phyloP scores from a whole-genome alignment of 2,113 vertebrate genomes.

The Mola mola region DNA sequence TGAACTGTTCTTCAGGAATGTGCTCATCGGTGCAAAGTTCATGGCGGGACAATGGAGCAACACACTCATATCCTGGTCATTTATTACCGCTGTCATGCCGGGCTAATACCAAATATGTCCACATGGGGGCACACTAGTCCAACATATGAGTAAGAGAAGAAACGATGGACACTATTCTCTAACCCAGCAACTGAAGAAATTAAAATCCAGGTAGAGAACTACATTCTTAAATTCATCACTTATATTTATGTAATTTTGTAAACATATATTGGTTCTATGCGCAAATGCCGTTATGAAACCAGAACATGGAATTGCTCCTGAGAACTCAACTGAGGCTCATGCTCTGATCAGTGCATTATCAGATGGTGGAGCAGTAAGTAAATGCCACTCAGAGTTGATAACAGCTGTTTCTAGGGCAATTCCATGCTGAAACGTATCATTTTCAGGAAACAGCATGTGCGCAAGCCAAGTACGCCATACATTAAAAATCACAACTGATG shows the following conservation, averaged over 20 bases:
- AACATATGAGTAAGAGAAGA: constrained; percentile 10
- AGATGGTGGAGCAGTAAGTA: no score
- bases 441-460: constrained; percentile 34
- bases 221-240: no score
- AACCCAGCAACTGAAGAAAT: no score
- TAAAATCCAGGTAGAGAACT: not conserved
- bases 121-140: constrained; percentile 53
- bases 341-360: no score
- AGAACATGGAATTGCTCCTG: no score
- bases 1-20: constrained; percentile 64
- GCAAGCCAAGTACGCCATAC: constrained; percentile 1
- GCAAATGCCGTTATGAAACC: no score
- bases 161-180: not conserved
- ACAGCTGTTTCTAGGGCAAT: constrained; percentile 15
- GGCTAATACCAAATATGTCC: constrained; percentile 36
- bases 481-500: not conserved
- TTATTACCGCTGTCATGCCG: constrained; percentile 17
- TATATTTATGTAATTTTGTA: no score
- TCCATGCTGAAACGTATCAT: no score
- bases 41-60: constrained; percentile 64
- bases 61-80: constrained; percentile 68
- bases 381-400: no score
- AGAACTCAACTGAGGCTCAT: no score
- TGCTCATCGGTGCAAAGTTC: constrained; percentile 64
- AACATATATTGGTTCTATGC: no score